phyloP scores from a whole-genome alignment of 2,113 vertebrate genomes.

The Gallinago paraguaiae region DNA sequence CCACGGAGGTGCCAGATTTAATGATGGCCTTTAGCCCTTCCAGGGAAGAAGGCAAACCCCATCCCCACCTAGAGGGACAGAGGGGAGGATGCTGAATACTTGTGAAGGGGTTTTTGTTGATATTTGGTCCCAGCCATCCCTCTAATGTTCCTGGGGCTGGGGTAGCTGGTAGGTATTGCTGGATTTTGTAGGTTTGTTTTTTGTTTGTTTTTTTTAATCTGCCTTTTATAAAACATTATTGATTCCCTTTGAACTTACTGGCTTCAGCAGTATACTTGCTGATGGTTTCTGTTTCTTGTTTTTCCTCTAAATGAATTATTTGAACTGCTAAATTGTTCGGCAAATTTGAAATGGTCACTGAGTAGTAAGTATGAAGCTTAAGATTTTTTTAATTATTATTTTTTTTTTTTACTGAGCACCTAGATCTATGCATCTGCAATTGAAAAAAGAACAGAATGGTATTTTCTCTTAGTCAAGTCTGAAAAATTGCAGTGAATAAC shows the following conservation, averaged over 20 bases:
- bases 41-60: not conserved
- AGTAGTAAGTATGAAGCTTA: not conserved
- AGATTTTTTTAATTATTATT: not conserved
- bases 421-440: not conserved
- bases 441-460: not conserved
- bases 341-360: not conserved
- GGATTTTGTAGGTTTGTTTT: not conserved
- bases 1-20: not conserved
- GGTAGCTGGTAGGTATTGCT: not conserved
- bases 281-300: not conserved
- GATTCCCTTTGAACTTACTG: not conserved
- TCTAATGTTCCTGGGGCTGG: not conserved
- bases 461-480: not conserved
- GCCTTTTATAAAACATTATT: not conserved
- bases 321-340: not conserved
- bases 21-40: not conserved
- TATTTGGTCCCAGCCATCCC: not conserved
- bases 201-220: not conserved
- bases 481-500: not conserved
- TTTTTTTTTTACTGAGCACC: not conserved
- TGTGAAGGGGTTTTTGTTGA: not conserved
- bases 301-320: constrained; percentile 4
- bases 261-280: not conserved
- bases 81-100: not conserved
- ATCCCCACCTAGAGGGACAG: not conserved